Conservation (phyloP, 1,140 invertebrate genomes). For the Ganaspis sp. region DNA sequence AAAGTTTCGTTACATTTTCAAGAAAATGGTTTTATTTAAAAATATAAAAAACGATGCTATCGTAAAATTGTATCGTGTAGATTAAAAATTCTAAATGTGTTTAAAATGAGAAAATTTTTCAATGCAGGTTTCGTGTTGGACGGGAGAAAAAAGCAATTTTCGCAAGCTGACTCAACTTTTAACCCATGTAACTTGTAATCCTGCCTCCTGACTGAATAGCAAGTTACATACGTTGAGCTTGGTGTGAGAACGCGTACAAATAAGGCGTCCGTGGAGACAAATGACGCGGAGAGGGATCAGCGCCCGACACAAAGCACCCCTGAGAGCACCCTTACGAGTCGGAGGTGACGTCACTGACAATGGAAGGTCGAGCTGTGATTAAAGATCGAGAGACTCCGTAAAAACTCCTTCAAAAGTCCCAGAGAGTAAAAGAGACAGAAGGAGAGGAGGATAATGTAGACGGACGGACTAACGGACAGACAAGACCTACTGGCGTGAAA, state of each 20-base stretch:
- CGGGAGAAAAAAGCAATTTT: slow-evolving; percentile 15
- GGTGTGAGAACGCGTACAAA: slow-evolving; percentile 60
- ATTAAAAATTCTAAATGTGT: too few species aligned
- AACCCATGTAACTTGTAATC: slow-evolving; percentile 10
- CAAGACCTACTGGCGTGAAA: slow-evolving; percentile 56
- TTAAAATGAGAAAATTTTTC: background rate
- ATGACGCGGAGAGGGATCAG: slow-evolving; percentile 71
- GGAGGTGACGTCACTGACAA: slow-evolving; percentile 74
- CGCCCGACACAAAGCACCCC: slow-evolving; percentile 68
- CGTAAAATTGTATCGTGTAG: too few species aligned
- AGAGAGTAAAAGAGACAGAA: slow-evolving; percentile 31
- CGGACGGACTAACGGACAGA: slow-evolving; percentile 51
- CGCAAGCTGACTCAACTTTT: slow-evolving; percentile 25
- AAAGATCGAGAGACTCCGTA: slow-evolving; percentile 74
- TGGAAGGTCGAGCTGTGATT: slow-evolving; percentile 75
- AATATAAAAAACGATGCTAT: too few species aligned
- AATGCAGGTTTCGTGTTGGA: background rate
- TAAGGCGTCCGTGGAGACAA: slow-evolving; percentile 67
- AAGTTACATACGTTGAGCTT: slow-evolving; percentile 30
- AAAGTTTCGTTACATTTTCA: too few species aligned
- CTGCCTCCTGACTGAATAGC: background rate
- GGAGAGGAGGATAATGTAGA: slow-evolving; percentile 39
- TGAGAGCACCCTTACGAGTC: slow-evolving; percentile 63
- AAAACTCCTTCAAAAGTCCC: slow-evolving; percentile 72
- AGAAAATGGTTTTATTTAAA: too few species aligned